Evolutionary conservation across 1,140 invertebrate genomes (phyloP), one percentile per base, ranked within the genome.

Genomic region (Macrosteles quadrilineatus): DNA sequence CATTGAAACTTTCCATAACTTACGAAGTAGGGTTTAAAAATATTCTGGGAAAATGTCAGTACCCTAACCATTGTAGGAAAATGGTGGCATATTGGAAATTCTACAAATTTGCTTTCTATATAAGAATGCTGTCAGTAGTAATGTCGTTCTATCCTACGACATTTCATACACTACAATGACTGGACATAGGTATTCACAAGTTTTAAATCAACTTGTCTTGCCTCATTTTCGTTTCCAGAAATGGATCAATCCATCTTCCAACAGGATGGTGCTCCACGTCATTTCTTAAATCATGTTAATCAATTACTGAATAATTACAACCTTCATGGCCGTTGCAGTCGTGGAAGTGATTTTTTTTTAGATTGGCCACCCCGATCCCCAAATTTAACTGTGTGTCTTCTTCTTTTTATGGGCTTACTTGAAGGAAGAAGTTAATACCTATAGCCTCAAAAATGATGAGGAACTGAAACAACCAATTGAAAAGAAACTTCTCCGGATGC

Each of bases 151-250:
- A 36, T 36, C 32, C 14, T 36, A 36, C 32, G 32, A 36, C 32
- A 68, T 68, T 47, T 53, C 47, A 57, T 1, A 59, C 45, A 53
- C n/a, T 68, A 40, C 30, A 68, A 59, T 53, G 55, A 47, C 55
- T 25, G 55, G 29, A 19, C 31, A 64, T 40, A 21, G 32, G 62
- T 64, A 64, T 64, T 9, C n/a, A 64, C 62, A 21, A 36, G 62
- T 64, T 64, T 64, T 64, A 64, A 64, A 64, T 64, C 2, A 64
- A 64, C 62, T 32, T 19, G 32, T 64, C 30, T 64, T 64, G 62
- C 29, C 30, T 19, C 23, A 62, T 62, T 62, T 62, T 23, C 62
- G 36, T n/a, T 31, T 9, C 62, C 36, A 43, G 29, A 64, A 64
- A 64, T 64, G 19, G 30, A 40, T 43, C 62, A 64, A 64, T 27